Evolutionary conservation across 2,888 invertebrate species (phyloP), one percentile per base, ranked within the genome.

Genomic region (Sinopyrophorus schimmeli): DNA sequence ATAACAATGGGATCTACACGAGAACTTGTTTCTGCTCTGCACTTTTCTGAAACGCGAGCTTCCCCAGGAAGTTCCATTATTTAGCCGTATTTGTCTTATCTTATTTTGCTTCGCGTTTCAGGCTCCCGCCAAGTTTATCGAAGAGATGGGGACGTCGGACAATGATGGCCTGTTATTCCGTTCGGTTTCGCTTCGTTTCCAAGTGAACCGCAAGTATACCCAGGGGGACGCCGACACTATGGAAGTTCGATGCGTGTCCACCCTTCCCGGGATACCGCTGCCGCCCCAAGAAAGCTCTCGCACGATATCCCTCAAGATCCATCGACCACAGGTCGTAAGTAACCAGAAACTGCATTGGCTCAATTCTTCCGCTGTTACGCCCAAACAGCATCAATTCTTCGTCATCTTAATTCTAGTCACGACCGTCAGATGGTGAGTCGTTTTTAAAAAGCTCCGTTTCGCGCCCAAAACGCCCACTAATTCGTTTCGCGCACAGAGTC

Each of bases 301-400:
- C 28, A 21, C 31, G n/a, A 41, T 53, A 37, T 43, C 43, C 12
- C 20, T 47, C 20, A 53, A 48, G 32, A 26, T 32, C 12, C 39
- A 46, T 26, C 30, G 32, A 15, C 48, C 44, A n/a, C 53, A 53
- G 32, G 44, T 44, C 24, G 53, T 48, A 18, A 53, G 42, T 15
- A 53, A 53, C 32, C 40, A 53, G 18, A 47, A 48, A 17, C 30
- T 53, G 28, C 53, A 47, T 11, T 53, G 48, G 53, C 40, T 43
- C 20, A 47, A 48, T 32, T 48, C 53, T 10, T 53, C 53, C 17
- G 15, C 44, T 1, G 16, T 14, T 5, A 34, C 10, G n/a, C 27
- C 50, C n/a, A 14, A 18, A 4, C 21, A 15, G n/a, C 43, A 43
- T 20, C 42, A 37, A 9, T 38, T 28, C 12, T 10, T 39, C 4